Evolutionary conservation across 2,113 vertebrate genomes (phyloP).

Genomic region (Progne subis): DNA sequence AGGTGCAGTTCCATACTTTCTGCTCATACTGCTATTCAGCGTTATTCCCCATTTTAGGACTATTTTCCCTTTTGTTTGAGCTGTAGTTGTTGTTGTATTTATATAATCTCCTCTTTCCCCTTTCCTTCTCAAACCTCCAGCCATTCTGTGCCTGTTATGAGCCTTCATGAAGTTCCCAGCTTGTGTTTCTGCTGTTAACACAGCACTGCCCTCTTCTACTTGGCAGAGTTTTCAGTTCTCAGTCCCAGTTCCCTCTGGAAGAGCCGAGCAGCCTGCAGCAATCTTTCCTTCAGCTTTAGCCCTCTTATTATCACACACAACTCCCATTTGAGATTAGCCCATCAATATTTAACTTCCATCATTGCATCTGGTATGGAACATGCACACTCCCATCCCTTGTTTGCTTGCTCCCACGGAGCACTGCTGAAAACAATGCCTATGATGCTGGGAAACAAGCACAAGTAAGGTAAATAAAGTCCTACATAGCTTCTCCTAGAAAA

Average conservation of each 20-base stretch:
- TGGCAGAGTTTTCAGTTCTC: neutral
- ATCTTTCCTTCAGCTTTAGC: conserved; percentile 1
- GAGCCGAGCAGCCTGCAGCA: neutral
- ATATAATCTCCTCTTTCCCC: neutral
- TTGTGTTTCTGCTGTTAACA: neutral
- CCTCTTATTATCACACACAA: neutral
- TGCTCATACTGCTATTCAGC: neutral
- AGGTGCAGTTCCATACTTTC: neutral
- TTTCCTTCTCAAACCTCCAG: neutral
- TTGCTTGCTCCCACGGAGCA: neutral
- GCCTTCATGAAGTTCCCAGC: neutral
- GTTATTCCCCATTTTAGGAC: neutral
- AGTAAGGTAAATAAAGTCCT: neutral
- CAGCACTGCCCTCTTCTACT: neutral
- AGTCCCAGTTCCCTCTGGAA: neutral
- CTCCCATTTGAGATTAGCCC: conserved; percentile 18
- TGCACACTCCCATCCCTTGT: neutral
- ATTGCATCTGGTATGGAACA: neutral
- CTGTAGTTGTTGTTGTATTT: neutral
- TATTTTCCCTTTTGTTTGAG: neutral
- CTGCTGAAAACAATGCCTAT: neutral
- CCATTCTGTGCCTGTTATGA: neutral
- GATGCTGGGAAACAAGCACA: neutral
- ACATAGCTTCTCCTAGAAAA: neutral
- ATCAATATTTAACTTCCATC: conserved; percentile 52